Conservation (phyloP, 2,888 invertebrate species). For the Pediacus dermestoides region DNA sequence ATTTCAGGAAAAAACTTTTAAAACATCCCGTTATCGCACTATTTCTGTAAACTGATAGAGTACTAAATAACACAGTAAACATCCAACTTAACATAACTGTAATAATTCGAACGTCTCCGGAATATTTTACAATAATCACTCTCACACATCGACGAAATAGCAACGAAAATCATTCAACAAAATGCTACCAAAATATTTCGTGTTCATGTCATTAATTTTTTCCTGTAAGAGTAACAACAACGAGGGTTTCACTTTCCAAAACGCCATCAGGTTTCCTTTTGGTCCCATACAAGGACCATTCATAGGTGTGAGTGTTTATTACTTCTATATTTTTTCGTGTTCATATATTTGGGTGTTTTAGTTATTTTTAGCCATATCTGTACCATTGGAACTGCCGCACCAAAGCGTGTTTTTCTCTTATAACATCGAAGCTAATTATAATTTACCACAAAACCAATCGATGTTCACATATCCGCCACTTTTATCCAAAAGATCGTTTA, state of each 20-base stretch:
- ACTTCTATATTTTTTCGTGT: background rate
- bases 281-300: conserved; percentile 23
- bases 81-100: too few species aligned
- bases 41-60: too few species aligned
- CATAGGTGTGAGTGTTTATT: conserved; percentile 22
- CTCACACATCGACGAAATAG: too few species aligned
- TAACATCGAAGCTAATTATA: conserved; percentile 70
- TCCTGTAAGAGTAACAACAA: too few species aligned
- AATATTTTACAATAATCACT: too few species aligned
- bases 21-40: too few species aligned
- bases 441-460: conserved; percentile 55
- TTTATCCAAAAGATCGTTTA: conserved; percentile 26
- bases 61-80: too few species aligned
- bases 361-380: conserved; percentile 67
- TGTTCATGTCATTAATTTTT: too few species aligned
- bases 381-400: conserved; percentile 65
- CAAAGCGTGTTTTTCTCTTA: conserved; percentile 66
- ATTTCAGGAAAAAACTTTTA: too few species aligned
- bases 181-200: too few species aligned
- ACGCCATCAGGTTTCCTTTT: conserved; percentile 22
- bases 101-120: too few species aligned
- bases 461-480: conserved; percentile 37
- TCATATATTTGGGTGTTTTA: conserved; percentile 41
- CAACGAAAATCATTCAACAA: too few species aligned
- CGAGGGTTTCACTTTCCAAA: conserved; percentile 13